A percentile compares a stretch with the other conserved stretches of the same genome.
phyloP scores from a whole-genome alignment of 2,113 vertebrate species.

The Vanacampus margaritifer region DNA sequence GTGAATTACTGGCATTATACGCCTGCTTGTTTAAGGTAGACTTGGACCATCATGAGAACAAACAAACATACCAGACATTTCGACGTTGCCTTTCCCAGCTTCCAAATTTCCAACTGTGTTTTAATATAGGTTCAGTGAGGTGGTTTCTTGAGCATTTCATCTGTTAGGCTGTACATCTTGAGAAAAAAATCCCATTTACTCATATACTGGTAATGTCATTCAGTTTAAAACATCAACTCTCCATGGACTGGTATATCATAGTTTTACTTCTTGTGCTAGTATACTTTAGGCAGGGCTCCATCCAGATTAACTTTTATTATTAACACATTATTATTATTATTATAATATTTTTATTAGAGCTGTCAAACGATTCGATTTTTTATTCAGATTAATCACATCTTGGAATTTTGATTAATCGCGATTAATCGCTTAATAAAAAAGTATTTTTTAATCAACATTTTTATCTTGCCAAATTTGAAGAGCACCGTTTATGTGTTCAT shows the following conservation, averaged over 20 bases:
- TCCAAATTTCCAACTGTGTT: constrained; percentile 21
- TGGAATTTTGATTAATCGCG: no score
- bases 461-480: no score
- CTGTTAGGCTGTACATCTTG: constrained; percentile 13
- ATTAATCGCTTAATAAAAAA: no score
- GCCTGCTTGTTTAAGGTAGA: constrained; percentile 16
- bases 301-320: no score
- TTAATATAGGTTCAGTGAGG: constrained; percentile 39
- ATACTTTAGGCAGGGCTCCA: constrained; percentile 1
- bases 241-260: constrained; percentile 21
- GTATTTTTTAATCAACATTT: no score
- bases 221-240: constrained; percentile 22
- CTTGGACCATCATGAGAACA: constrained; percentile 2
- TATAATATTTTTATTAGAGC: no score
- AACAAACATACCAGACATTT: constrained; percentile 17
- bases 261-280: constrained; percentile 15
- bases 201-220: constrained; percentile 15
- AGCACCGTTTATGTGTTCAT: no score
- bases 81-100: constrained; percentile 18
- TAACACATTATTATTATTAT: no score
- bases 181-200: neutral
- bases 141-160: constrained; percentile 33
- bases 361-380: no score
- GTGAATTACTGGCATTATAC: constrained; percentile 10
- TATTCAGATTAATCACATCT: no score